A percentile compares a stretch with the other conserved stretches of the same genome.
Evolutionary conservation across 2,888 invertebrate species (phyloP).

Genomic region (Ophion ellenae): DNA sequence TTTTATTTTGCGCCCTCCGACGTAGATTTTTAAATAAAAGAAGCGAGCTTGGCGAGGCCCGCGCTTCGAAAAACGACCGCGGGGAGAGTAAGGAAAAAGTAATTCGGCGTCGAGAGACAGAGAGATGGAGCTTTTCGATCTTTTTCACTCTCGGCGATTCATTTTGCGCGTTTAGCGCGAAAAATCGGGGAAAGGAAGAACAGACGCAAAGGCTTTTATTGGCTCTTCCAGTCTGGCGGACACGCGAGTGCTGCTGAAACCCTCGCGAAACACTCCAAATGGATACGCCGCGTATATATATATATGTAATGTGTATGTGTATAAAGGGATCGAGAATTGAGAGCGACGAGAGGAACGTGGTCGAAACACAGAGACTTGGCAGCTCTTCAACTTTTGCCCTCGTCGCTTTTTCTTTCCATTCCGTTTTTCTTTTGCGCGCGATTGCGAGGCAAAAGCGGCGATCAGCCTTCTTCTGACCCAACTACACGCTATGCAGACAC

Average conservation of each 20-base stretch:
- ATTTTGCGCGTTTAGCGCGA: constrained; percentile 51
- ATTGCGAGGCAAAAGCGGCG: constrained; percentile 19
- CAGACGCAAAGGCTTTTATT: constrained; percentile 52
- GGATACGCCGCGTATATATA: constrained; percentile 20
- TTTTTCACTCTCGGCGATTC: constrained; percentile 42
- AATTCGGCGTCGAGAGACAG: no score
- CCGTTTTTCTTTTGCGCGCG: constrained; percentile 24
- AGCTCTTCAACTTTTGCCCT: constrained; percentile 60
- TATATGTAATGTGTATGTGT: neutral
- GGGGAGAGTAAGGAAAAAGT: neutral
- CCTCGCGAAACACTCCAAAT: constrained; percentile 49
- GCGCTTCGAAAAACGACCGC: no score
- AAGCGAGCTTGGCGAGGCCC: no score
- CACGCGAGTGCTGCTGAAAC: constrained; percentile 49
- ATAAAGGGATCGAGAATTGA: constrained; percentile 34
- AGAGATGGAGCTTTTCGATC: constrained; percentile 31
- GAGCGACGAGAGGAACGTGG: constrained; percentile 57
- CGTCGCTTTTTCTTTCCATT: constrained; percentile 38
- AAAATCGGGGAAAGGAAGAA: constrained; percentile 36
- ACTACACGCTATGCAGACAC: neutral
- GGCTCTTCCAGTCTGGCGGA: constrained; percentile 59
- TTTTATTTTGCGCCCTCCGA: neutral
- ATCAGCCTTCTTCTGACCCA: constrained; percentile 19
- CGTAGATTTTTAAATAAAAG: no score
- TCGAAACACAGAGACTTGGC: constrained; percentile 58